Conservation (phyloP, 2,113 vertebrate species). For the Seriola rivoliana region DNA sequence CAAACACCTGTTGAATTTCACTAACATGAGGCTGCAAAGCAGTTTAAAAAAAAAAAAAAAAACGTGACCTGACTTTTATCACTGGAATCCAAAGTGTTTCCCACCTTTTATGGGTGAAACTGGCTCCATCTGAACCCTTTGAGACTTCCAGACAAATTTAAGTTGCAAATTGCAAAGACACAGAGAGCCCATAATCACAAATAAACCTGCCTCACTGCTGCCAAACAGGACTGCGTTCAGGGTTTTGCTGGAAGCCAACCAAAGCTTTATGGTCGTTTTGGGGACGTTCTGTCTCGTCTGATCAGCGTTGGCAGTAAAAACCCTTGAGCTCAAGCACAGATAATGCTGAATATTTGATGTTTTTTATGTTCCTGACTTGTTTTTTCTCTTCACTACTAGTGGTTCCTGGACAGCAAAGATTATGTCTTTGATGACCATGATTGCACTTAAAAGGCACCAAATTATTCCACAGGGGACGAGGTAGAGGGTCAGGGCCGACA, state of each 20-base stretch:
- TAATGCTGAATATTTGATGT: conserved; percentile 35
- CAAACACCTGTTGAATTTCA: background rate
- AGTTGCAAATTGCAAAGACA: background rate
- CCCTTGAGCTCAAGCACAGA: background rate
- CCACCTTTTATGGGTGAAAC: background rate
- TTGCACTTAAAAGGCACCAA: conserved; percentile 30
- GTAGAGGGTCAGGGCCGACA: background rate
- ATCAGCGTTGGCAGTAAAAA: conserved; percentile 3
- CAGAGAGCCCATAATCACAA: background rate
- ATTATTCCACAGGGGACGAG: background rate
- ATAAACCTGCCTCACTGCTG: background rate
- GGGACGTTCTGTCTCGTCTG: background rate
- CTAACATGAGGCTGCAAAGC: background rate
- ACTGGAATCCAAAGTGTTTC: background rate
- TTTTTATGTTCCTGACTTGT: conserved; percentile 19
- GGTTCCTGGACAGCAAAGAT: background rate
- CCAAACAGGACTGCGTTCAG: background rate
- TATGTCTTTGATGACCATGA: conserved; percentile 31
- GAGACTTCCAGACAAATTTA: background rate
- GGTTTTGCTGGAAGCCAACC: conserved; percentile 18
- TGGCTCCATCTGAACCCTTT: background rate
- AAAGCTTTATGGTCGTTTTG: conserved; percentile 16
- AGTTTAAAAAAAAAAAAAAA: background rate
- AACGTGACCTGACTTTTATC: background rate
- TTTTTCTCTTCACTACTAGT: background rate